Conservation (phyloP, 2,888 invertebrate genomes). For the Busseola fusca region DNA sequence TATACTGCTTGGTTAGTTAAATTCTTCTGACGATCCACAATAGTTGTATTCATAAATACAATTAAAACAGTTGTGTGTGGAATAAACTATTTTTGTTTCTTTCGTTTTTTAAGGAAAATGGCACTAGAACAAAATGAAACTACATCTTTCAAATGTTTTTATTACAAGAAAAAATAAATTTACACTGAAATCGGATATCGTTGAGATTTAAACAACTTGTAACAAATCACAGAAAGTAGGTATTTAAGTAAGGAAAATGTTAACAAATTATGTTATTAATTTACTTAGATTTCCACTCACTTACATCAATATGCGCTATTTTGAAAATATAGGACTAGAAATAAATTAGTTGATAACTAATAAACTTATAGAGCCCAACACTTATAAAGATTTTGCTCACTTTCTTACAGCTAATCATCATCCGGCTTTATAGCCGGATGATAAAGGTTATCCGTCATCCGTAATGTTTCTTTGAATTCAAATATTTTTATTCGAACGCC, state of each 20-base stretch:
- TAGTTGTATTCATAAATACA: background rate
- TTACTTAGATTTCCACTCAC: background rate
- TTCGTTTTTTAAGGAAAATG: background rate
- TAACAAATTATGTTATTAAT: slow-evolving; percentile 17
- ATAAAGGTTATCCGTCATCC: too few species aligned
- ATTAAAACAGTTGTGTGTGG: background rate
- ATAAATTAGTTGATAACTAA: background rate
- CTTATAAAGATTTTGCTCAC: background rate
- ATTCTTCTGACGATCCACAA: too few species aligned
- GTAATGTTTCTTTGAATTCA: background rate
- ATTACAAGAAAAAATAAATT: slow-evolving; percentile 22
- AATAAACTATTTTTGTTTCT: too few species aligned
- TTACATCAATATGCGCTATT: background rate
- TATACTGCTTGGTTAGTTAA: too few species aligned
- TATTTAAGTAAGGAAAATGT: slow-evolving; percentile 1
- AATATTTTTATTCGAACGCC: background rate
- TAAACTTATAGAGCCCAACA: too few species aligned
- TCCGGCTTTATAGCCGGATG: too few species aligned
- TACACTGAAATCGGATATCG: slow-evolving; percentile 23
- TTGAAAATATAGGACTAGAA: background rate
- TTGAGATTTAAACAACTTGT: slow-evolving; percentile 21
- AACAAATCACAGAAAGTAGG: background rate
- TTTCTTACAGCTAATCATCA: background rate
- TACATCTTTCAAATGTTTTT: background rate
- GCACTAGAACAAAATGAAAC: slow-evolving; percentile 4